These are phyloP conservation scores for Ctenosaura bakeri DNA, from an alignment of 2,797 vertebrate genomes.

Conservation along the genomic window DNA sequence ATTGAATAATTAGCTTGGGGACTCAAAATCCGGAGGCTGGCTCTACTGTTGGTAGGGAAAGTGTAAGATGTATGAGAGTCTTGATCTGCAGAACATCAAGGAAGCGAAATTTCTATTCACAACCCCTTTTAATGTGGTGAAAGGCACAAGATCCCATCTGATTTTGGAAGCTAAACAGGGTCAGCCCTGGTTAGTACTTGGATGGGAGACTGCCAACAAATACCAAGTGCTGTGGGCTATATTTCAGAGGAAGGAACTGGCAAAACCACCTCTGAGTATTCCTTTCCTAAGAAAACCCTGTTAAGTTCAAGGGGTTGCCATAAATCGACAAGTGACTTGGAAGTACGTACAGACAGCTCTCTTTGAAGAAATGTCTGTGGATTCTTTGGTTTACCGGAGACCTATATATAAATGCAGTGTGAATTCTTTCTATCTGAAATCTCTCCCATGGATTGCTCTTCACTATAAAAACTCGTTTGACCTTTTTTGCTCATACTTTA, in stretches of 20 bases:
- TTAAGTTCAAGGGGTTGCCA: too few species aligned
- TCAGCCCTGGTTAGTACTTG: too few species aligned
- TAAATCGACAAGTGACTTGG: too few species aligned
- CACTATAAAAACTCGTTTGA: constrained; percentile 7
- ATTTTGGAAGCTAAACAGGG: too few species aligned
- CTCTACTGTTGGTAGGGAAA: neutral
- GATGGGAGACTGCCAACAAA: too few species aligned
- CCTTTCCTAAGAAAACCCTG: too few species aligned
- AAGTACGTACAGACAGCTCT: neutral
- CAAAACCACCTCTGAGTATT: too few species aligned
- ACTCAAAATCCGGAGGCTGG: neutral
- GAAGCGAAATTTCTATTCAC: neutral
- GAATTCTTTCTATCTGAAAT: constrained; percentile 2
- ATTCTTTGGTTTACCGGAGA: neutral
- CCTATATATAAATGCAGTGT: neutral
- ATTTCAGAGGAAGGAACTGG: too few species aligned
- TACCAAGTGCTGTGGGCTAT: too few species aligned
- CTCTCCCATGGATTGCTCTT: neutral
- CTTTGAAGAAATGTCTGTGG: neutral
- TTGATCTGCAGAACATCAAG: neutral
- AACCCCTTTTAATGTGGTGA: neutral
- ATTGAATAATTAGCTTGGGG: too few species aligned
- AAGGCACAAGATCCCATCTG: too few species aligned
- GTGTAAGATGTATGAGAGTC: neutral
- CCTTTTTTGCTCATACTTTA: constrained; percentile 13